Conservation (phyloP, 2,888 invertebrate genomes). For the Aphidoletes aphidimyza region DNA sequence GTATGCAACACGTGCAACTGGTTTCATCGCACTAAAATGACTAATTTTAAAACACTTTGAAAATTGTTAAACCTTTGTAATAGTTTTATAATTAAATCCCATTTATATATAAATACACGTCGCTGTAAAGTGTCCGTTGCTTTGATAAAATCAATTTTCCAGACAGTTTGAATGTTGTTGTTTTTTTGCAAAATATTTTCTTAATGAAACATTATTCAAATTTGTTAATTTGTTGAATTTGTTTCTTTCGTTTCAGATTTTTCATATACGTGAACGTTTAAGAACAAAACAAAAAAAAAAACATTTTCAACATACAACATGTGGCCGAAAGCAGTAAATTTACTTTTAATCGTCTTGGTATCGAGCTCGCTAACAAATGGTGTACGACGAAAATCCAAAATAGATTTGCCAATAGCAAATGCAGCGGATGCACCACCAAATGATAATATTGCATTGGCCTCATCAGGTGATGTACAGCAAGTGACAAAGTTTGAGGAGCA, state of each 20-base stretch:
- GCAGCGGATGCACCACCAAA: slow-evolving; percentile 60
- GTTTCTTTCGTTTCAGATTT: neutral
- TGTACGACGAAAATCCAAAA: slow-evolving; percentile 63
- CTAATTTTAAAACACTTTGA: slow-evolving; percentile 6
- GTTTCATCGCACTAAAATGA: neutral
- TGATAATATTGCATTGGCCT: slow-evolving; percentile 61
- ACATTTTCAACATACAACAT: slow-evolving; percentile 43
- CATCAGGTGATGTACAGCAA: slow-evolving; percentile 60
- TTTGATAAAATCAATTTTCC: neutral
- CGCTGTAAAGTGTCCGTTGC: neutral
- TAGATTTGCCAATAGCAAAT: slow-evolving; percentile 61
- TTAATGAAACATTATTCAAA: neutral
- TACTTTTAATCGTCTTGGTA: slow-evolving; percentile 58
- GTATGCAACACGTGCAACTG: neutral
- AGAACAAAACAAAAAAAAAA: neutral
- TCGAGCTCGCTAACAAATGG: slow-evolving; percentile 59
- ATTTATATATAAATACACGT: neutral
- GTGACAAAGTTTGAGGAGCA: slow-evolving; percentile 64
- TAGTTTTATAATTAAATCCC: neutral
- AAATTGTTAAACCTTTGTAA: neutral
- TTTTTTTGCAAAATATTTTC: neutral
- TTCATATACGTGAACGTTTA: neutral
- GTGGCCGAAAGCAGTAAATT: slow-evolving; percentile 51
- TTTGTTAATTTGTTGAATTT: neutral
- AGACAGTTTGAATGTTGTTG: too few species aligned